These are phyloP conservation scores for Chaetops frenatus DNA, from an alignment of 2,113 vertebrate genomes.

Conservation along the genomic window DNA sequence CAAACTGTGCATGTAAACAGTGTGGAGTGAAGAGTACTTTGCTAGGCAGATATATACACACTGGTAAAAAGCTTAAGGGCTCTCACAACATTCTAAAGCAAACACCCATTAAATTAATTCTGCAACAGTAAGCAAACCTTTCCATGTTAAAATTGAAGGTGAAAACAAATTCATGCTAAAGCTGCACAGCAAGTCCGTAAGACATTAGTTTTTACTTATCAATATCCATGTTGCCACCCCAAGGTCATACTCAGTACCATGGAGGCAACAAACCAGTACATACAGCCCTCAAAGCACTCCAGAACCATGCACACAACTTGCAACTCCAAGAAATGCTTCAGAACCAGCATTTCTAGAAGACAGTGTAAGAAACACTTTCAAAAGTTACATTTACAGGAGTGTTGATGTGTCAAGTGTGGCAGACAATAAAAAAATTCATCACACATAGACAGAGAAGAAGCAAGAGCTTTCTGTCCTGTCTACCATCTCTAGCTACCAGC, in stretches of 20 bases:
- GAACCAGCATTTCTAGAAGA: neutral
- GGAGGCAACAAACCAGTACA: neutral
- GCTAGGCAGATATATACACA: neutral
- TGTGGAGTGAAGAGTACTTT: neutral
- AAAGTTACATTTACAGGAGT: neutral
- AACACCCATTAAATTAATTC: neutral
- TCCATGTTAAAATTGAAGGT: neutral
- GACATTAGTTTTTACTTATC: neutral
- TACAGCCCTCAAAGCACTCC: neutral
- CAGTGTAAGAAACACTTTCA: fast-evolving
- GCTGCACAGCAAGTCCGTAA: neutral
- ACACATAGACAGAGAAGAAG: neutral
- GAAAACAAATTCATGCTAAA: neutral
- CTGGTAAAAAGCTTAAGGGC: neutral
- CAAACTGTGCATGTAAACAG: neutral
- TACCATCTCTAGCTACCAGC: neutral
- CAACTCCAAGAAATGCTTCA: neutral
- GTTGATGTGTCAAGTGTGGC: fast-evolving
- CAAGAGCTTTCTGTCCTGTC: neutral
- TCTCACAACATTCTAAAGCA: neutral
- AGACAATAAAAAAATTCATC: neutral
- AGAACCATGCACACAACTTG: neutral
- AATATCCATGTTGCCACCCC: neutral
- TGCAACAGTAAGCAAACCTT: neutral
- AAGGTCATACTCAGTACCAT: neutral